These are phyloP conservation scores for Eublepharis macularius DNA, from an alignment of 2,113 vertebrate genomes.

Conservation along the genomic window DNA sequence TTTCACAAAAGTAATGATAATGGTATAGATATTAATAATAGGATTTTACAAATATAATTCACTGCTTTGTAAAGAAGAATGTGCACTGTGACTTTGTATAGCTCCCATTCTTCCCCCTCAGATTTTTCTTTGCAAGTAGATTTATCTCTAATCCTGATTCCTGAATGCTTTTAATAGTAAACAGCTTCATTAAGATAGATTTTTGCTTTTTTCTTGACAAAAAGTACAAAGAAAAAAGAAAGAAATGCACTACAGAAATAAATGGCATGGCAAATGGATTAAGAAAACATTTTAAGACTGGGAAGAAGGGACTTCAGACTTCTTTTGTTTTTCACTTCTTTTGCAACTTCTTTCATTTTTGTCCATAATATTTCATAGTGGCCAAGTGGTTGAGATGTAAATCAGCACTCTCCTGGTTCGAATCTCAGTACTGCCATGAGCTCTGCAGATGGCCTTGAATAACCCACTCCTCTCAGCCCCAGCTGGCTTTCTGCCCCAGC, in stretches of 20 bases:
- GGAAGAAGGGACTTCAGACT: background rate
- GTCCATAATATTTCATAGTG: slow-evolving; percentile 29
- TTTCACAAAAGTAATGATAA: slow-evolving; percentile 7
- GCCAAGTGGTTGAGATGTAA: no score
- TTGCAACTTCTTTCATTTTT: background rate
- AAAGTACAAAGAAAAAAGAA: background rate
- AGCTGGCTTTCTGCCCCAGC: no score
- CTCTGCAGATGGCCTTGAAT: no score
- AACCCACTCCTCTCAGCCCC: no score
- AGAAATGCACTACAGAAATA: background rate
- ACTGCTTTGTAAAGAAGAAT: slow-evolving; percentile 27
- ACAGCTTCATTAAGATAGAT: slow-evolving; percentile 44
- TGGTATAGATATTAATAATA: slow-evolving; percentile 25
- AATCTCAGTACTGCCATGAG: no score
- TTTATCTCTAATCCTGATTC: slow-evolving; percentile 21
- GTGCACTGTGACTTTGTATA: background rate
- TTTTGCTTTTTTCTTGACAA: slow-evolving; percentile 1
- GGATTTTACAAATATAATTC: slow-evolving; percentile 24
- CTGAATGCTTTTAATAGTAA: slow-evolving; percentile 26
- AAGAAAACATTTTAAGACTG: slow-evolving; percentile 6
- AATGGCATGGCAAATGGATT: slow-evolving; percentile 7
- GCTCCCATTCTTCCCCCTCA: background rate
- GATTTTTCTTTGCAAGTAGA: slow-evolving; percentile 20
- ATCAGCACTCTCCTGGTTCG: no score
- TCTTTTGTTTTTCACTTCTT: background rate